Evolutionary conservation across 64 coral and sea anemone genomes (phyloP), one percentile per base, ranked within the genome.

Genomic region (Montipora efflorescens): DNA sequence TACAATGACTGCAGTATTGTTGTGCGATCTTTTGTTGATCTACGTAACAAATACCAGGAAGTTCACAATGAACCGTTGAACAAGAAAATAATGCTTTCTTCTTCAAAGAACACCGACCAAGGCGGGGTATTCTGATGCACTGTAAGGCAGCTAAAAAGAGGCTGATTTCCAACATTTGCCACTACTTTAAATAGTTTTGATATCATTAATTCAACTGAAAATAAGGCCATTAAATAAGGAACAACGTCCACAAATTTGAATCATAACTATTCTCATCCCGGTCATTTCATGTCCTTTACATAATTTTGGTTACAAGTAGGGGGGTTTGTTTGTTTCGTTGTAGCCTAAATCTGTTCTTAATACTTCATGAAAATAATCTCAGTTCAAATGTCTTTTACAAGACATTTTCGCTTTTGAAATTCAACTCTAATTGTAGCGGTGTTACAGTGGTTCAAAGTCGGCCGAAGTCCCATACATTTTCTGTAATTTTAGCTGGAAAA

Each of bases 51-150:
- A 71, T 71, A 71, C 68, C 68, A 14, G 19, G 67, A 71, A 71
- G 68, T 71, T 71, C 68, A 71, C 68, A 71, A 71, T 71, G 68
- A 19, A 71, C 68, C 68, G 68, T 71, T 71, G 68, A 71, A 71
- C 5, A 71, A 71, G 68, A 71, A 71, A 71, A 71, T 71, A 71
- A 71, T 71, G 68, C 68, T 71, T 71, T 0, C 18, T 71, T 71
- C 68, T 71, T 23, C 68, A 71, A 64, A 71, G 68, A 71, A 21
- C 68, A 23, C 68, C 18, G 68, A 22, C 68, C 19, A 71, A 71
- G 20, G 68, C 68, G 20, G 19, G 62, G 68, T 71, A 71, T 71
- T 71, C 68, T 71, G 68, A 71, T 18, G 18, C 18, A 71, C 68
- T 71, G 68, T 71, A 71, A 71, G 68, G 68, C 68, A 71, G 68